phyloP scores from a whole-genome alignment of 30 jellyfish, hydroid and myxozoan species.

The Hydra vulgaris region DNA sequence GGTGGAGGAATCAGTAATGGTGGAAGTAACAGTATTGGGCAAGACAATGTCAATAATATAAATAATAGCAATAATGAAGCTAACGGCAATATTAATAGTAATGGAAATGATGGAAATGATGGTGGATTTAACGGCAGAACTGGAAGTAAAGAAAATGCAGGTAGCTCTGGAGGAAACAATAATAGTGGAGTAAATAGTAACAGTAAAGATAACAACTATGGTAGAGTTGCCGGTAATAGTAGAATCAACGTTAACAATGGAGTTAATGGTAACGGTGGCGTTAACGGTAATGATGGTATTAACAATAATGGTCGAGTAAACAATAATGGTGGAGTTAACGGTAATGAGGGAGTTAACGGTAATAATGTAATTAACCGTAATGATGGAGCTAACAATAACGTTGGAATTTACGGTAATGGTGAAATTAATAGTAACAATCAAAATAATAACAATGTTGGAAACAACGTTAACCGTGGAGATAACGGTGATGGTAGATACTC shows the following conservation, averaged over 20 bases:
- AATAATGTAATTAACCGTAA: too few relatives aligned
- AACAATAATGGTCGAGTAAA: background rate
- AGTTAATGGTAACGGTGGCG: conserved; percentile 4
- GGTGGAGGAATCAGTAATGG: conserved; percentile 11
- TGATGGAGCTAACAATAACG: too few relatives aligned
- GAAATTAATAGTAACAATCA: too few relatives aligned
- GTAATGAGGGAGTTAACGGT: background rate
- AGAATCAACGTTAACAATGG: background rate
- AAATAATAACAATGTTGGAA: too few relatives aligned
- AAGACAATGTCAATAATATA: conserved; percentile 1
- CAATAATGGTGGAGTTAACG: background rate
- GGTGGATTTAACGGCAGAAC: background rate
- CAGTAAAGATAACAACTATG: background rate
- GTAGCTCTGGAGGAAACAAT: background rate
- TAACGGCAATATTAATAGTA: conserved; percentile 17
- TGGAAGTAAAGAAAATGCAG: background rate
- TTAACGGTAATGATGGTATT: background rate
- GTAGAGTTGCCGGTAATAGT: background rate
- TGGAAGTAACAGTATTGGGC: conserved; percentile 6
- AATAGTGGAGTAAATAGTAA: background rate
- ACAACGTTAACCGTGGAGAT: too few relatives aligned
- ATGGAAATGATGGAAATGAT: background rate
- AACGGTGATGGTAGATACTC: too few relatives aligned
- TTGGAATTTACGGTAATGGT: too few relatives aligned
- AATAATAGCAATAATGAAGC: conserved; percentile 20